Percentiles rank a stretch among this genome's conserved stretches.
These are phyloP conservation scores for Garra rufa DNA, from an alignment of 2,113 vertebrate species.

Conservation along the genomic window DNA sequence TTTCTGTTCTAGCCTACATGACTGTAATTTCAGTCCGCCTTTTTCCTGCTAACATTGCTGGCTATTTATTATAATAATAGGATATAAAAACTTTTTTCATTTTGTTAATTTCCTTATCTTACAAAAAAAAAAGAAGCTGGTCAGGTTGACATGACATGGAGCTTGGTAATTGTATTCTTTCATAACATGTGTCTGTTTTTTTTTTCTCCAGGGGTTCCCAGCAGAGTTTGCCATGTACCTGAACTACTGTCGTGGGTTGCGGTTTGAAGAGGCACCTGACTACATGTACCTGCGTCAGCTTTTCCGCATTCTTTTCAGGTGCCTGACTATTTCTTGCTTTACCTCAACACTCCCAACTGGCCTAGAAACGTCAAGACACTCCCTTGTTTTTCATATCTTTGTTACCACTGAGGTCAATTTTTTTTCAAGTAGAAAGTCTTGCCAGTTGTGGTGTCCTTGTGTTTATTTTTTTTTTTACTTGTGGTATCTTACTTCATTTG, in stretches of 20 bases:
- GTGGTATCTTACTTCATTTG: background rate
- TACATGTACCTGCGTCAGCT: constrained; percentile 99
- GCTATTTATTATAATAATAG: background rate
- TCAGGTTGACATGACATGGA: background rate
- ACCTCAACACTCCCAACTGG: background rate
- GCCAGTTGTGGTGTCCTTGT: background rate
- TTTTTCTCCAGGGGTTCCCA: constrained; percentile 87
- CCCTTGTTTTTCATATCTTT: background rate
- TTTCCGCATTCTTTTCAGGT: constrained; percentile 99
- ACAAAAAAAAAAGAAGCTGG: background rate
- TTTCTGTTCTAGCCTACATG: background rate
- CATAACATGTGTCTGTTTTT: constrained; percentile 22
- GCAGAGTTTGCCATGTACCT: constrained; percentile 99
- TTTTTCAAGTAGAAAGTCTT: background rate
- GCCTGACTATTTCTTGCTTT: background rate
- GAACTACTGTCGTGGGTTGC: constrained; percentile 99
- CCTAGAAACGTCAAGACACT: background rate
- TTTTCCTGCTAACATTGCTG: background rate
- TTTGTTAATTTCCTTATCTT: background rate
- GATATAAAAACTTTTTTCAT: background rate
- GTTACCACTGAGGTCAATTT: background rate
- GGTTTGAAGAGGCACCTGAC: constrained; percentile 98
- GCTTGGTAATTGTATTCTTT: background rate
- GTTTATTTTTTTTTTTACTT: background rate
- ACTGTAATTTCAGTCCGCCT: background rate